These are phyloP conservation scores for Pseudomugil tenellus DNA, from an alignment of 2,797 vertebrate species.

Conservation along the genomic window DNA sequence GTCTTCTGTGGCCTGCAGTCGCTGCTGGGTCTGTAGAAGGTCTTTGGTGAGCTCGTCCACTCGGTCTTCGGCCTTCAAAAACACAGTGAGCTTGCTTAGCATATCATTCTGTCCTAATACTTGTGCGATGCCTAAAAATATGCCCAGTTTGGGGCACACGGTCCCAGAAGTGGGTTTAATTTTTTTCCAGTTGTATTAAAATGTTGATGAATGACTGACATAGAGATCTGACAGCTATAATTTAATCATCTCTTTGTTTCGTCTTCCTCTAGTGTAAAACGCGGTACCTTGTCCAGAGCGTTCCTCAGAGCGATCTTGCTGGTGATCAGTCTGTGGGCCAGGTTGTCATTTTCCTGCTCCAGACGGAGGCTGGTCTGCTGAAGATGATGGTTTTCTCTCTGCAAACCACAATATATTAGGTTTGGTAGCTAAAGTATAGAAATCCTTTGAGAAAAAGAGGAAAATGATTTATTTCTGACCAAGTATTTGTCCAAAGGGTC, in stretches of 20 bases:
- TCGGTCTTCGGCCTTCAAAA: slow-evolving; percentile 85
- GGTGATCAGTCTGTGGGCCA: slow-evolving; percentile 91
- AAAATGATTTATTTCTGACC: slow-evolving; percentile 59
- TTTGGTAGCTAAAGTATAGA: not conserved
- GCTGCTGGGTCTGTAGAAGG: slow-evolving; percentile 86
- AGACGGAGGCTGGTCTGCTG: slow-evolving; percentile 92
- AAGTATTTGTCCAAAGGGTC: slow-evolving; percentile 71
- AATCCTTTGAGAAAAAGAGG: not conserved
- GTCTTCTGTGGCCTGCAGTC: slow-evolving; percentile 86
- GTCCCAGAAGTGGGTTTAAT: not conserved
- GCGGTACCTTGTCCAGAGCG: slow-evolving; percentile 89
- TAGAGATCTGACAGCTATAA: not conserved
- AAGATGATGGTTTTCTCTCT: slow-evolving; percentile 90
- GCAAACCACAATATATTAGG: slow-evolving; percentile 28
- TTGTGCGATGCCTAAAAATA: not conserved
- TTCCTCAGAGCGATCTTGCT: slow-evolving; percentile 92
- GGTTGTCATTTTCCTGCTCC: slow-evolving; percentile 95
- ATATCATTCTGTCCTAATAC: too few relatives aligned
- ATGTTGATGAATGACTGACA: not conserved
- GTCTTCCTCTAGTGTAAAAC: slow-evolving; percentile 7
- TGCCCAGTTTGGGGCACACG: not conserved
- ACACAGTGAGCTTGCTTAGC: not conserved
- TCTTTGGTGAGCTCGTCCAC: slow-evolving; percentile 91
- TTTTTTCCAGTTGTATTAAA: not conserved
- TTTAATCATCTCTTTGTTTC: not conserved